These are phyloP conservation scores for Malurus elegans DNA, from an alignment of 2,113 vertebrate genomes.

Conservation along the genomic window DNA sequence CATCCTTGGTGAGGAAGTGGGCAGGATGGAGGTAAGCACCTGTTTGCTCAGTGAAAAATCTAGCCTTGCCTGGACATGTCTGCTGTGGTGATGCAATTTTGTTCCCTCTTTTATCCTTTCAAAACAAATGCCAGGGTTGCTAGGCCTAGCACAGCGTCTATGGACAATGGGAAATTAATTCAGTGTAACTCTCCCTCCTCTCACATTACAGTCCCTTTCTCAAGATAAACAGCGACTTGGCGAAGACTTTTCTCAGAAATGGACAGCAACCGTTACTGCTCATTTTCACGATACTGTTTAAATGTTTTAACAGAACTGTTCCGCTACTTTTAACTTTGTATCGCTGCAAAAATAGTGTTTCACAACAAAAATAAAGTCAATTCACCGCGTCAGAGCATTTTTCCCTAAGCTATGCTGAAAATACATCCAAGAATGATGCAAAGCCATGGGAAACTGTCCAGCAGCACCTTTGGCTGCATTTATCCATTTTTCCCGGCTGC, in stretches of 20 bases:
- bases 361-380: neutral
- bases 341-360: neutral
- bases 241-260: rapidly evolving
- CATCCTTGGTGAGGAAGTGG: neutral
- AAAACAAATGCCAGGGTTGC: neutral
- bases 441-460: neutral
- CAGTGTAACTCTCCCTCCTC: neutral
- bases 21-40: neutral
- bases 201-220: neutral
- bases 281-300: neutral
- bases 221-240: rapidly evolving
- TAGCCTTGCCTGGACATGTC: neutral
- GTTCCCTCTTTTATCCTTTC: neutral
- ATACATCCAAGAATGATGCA: rapidly evolving
- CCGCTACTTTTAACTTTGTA: neutral
- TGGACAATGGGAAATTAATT: neutral
- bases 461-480: too few relatives aligned
- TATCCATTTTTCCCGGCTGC: too few relatives aligned
- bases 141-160: neutral
- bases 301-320: neutral
- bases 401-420: neutral
- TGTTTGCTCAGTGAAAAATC: neutral
- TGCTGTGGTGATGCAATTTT: neutral
- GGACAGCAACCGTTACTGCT: neutral
- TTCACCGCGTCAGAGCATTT: rapidly evolving